These are phyloP conservation scores for Pantala flavescens DNA, from an alignment of 1,140 invertebrate genomes.

Conservation along the genomic window DNA sequence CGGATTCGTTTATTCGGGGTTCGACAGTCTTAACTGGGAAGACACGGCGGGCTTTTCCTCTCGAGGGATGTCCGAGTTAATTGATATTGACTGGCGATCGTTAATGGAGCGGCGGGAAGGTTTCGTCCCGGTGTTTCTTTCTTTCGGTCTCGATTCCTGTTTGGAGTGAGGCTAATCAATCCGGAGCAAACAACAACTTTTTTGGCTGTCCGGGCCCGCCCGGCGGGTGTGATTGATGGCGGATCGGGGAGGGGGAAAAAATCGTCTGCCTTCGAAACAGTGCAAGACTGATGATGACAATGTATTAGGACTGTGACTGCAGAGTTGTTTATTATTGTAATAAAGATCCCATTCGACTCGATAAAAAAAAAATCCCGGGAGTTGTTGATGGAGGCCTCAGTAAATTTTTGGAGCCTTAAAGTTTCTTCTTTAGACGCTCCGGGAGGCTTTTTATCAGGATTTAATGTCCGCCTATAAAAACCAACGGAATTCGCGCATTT, in stretches of 20 bases:
- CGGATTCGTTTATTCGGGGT: too few relatives aligned
- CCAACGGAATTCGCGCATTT: too few relatives aligned
- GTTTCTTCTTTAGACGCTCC: too few relatives aligned
- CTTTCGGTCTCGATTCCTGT: background rate
- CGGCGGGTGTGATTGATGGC: background rate
- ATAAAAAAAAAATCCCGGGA: background rate
- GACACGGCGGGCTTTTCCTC: too few relatives aligned
- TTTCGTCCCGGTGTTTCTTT: background rate
- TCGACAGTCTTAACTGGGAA: too few relatives aligned
- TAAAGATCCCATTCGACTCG: background rate
- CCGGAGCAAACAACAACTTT: background rate
- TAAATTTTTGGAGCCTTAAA: background rate
- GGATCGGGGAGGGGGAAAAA: background rate
- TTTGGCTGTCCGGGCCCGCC: background rate
- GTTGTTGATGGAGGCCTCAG: background rate
- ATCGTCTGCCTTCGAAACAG: background rate
- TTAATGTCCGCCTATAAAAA: too few relatives aligned
- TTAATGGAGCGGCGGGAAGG: too few relatives aligned
- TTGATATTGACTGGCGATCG: too few relatives aligned
- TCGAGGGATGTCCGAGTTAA: too few relatives aligned
- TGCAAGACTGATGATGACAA: constrained; percentile 9
- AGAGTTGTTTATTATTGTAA: constrained; percentile 1
- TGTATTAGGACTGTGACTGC: background rate
- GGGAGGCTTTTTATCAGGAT: too few relatives aligned
- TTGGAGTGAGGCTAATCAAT: background rate